These are phyloP conservation scores for Temnothorax ravouxi DNA, from an alignment of 2,888 invertebrate genomes.

Conservation along the genomic window DNA sequence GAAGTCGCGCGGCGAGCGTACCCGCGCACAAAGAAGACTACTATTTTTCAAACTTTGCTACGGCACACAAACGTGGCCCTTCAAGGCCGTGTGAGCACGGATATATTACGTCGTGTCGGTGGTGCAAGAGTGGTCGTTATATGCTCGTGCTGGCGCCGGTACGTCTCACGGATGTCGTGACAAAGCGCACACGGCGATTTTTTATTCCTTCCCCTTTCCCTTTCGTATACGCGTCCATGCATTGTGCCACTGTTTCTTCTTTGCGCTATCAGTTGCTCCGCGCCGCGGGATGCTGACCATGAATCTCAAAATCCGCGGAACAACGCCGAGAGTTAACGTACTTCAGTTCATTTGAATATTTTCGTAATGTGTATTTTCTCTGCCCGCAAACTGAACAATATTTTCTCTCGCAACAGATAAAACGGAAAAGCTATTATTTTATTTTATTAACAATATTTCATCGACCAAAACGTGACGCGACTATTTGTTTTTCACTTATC, in stretches of 20 bases:
- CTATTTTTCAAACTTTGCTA: conserved; percentile 52
- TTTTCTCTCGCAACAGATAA: conserved; percentile 30
- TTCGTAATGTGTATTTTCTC: conserved; percentile 15
- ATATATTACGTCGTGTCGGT: conserved; percentile 36
- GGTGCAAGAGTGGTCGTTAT: conserved; percentile 27
- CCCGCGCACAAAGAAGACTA: conserved; percentile 44
- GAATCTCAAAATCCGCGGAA: conserved; percentile 17
- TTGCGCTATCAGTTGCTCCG: background rate
- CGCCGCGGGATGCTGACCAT: background rate
- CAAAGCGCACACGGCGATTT: conserved; percentile 18
- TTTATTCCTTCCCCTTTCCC: conserved; percentile 33
- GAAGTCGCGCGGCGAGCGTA: conserved; percentile 24
- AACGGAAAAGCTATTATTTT: conserved; percentile 36
- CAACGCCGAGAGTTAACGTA: background rate
- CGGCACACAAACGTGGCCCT: background rate
- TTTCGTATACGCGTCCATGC: background rate
- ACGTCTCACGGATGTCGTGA: conserved; percentile 45
- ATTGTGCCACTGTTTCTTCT: background rate
- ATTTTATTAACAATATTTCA: conserved; percentile 10
- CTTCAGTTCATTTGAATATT: conserved; percentile 17
- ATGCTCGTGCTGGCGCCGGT: conserved; percentile 3
- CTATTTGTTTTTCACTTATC: background rate
- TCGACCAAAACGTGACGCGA: background rate
- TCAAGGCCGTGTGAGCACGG: conserved; percentile 11
- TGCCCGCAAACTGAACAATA: conserved; percentile 17